Conservation (phyloP, 2,113 vertebrate genomes). For the Podarcis cretensis region DNA sequence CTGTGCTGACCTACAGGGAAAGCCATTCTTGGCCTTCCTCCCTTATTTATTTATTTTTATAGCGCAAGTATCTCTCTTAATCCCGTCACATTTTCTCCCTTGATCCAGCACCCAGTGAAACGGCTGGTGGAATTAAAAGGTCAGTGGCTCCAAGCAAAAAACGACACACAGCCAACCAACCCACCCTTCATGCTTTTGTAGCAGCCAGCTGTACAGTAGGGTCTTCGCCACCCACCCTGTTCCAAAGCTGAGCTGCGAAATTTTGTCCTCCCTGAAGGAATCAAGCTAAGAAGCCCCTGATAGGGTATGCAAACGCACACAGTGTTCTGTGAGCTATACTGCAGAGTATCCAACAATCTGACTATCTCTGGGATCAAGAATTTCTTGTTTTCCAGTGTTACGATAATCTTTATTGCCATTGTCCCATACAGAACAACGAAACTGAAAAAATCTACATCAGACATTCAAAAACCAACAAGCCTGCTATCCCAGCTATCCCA, state of each 20-base stretch:
- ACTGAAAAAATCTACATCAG: no score
- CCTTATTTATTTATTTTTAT: conserved; percentile 65
- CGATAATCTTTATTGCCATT: no score
- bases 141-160: conserved; percentile 48
- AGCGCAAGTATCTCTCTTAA: conserved; percentile 54
- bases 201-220: conserved; percentile 20
- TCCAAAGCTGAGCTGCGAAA: neutral
- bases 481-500: no score
- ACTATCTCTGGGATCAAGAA: neutral
- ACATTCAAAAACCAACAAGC: no score
- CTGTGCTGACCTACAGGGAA: neutral
- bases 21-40: neutral
- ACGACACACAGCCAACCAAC: neutral
- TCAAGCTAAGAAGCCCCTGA: conserved; percentile 25
- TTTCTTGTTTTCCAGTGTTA: neutral
- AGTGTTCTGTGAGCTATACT: neutral
- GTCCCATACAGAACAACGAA: no score
- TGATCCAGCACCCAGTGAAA: conserved; percentile 60
- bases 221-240: neutral
- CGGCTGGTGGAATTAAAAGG: conserved; percentile 65
- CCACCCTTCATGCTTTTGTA: conserved; percentile 16
- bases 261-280: conserved; percentile 16
- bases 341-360: neutral
- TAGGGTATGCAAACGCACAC: neutral
- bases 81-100: conserved; percentile 60